phyloP scores from a whole-genome alignment of 2,113 vertebrate genomes.

The Zosterops borbonicus region DNA sequence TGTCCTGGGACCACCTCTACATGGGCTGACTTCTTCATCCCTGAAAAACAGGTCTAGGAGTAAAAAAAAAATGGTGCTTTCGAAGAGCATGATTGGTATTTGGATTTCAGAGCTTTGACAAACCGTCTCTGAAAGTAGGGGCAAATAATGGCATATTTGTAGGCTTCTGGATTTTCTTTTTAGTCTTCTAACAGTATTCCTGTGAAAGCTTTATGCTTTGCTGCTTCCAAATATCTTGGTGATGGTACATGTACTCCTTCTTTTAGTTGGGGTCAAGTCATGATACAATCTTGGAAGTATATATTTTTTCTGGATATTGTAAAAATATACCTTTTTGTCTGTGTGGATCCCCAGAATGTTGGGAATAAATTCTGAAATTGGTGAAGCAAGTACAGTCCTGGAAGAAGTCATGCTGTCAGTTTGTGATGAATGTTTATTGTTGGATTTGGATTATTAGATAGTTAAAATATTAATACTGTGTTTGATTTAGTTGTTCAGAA shows the following conservation, averaged over 20 bases:
- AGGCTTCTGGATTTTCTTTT: not conserved
- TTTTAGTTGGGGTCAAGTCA: not conserved
- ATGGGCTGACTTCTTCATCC: not conserved
- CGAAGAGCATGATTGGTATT: not conserved
- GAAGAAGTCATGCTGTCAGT: not conserved
- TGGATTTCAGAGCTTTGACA: not conserved
- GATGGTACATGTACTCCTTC: not conserved
- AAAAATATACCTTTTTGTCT: not conserved
- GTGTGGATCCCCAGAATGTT: not conserved
- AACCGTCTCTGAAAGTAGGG: not conserved
- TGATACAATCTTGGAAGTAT: not conserved
- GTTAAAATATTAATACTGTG: not conserved
- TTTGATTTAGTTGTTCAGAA: not conserved
- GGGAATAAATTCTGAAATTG: not conserved
- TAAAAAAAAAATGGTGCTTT: accelerated
- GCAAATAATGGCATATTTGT: not conserved
- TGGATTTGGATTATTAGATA: not conserved
- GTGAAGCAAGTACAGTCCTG: not conserved
- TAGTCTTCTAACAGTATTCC: not conserved
- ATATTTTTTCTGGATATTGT: not conserved
- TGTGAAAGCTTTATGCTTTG: not conserved
- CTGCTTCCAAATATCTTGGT: not conserved
- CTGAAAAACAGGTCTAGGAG: not conserved
- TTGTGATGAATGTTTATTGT: not conserved
- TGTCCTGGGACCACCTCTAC: not conserved